Percentiles rank a stretch among this genome's conserved stretches.
Evolutionary conservation across 2,888 invertebrate species (phyloP).

Genomic region (Eledona agricola): DNA sequence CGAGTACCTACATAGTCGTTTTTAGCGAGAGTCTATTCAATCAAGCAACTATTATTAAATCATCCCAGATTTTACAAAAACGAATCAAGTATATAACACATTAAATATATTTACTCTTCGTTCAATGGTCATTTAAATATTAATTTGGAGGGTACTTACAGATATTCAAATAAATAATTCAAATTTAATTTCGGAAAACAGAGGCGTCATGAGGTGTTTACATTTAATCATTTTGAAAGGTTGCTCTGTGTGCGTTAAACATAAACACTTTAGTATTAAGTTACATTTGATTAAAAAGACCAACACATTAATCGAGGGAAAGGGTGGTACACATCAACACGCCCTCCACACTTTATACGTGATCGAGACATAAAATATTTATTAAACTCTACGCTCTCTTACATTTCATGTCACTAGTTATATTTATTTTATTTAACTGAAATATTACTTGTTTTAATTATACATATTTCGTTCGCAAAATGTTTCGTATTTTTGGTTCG

Average conservation of each 20-base stretch:
- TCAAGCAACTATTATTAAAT: not conserved
- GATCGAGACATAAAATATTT: constrained; percentile 47
- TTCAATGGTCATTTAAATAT: constrained; percentile 43
- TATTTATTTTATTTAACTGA: too few species aligned
- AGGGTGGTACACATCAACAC: constrained; percentile 52
- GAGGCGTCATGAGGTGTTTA: constrained; percentile 57
- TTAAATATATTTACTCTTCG: constrained; percentile 42
- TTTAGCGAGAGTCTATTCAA: too few species aligned
- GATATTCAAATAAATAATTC: constrained; percentile 59
- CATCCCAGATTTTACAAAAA: constrained; percentile 10
- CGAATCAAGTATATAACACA: constrained; percentile 39
- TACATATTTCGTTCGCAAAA: too few species aligned
- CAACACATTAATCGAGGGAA: constrained; percentile 59
- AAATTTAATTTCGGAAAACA: constrained; percentile 60
- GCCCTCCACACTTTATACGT: constrained; percentile 51
- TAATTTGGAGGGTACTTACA: constrained; percentile 50
- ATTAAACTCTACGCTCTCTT: constrained; percentile 48
- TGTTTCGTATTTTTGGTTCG: too few species aligned
- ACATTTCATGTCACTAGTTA: too few species aligned
- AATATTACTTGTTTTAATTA: too few species aligned
- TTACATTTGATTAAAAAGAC: constrained; percentile 63
- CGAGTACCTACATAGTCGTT: constrained; percentile 11
- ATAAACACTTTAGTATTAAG: constrained; percentile 60
- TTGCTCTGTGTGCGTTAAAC: constrained; percentile 55
- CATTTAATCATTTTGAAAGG: constrained; percentile 63